Base-by-base conservation (phyloP, 2,888 invertebrate species). In the Agapostemon virescens region DNA sequence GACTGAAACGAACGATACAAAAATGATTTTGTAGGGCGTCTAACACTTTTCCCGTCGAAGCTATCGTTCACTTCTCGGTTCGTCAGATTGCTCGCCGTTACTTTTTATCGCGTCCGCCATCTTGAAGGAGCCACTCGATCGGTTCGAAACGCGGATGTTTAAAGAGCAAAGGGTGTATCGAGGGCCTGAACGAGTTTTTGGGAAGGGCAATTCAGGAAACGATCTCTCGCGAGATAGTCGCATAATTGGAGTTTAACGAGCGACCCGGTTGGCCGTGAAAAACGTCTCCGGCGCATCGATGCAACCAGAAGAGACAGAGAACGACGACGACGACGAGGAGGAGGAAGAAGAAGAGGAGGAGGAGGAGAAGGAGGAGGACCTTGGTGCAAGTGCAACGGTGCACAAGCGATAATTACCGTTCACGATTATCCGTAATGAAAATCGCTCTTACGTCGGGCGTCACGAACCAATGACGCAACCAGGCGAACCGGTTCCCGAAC, bases 381-480 rank as follows among this genome's bases (percentile, higher is more conserved):
- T 81, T 78, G 73, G 38, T 63, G 36, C 69, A 69, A 81, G 76
- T 81, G 70, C 70, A 74, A 70, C 69, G 70, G 73, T 69, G 69
- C 49, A 69, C 30, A 52, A 15, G 72, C 67, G 67, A 81, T 82
- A 82, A 82, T 82, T 82, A 74, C 76, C n/a, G 38, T 67, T 61
- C 30, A 33, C 76, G 81, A 82, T 82, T 82, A 73, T 76, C 36
- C 63, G 45, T 67, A 70, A 81, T 77, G 77, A 81, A 77, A 73
- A 81, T 76, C 67, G 63, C 64, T 63, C 42, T 71, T 68, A 38
- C 74, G 42, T 55, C 63, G 55, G 70, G 52, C 68, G 74, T 55
- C 66, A 70, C 52, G 52, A 72, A 55, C 69, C n/a, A 58, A 30
- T 77, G 82, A 81, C 23, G 73, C 63, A 81, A 82, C 20, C 9